These are phyloP conservation scores for Gari tellinella DNA, from an alignment of 2,888 invertebrate species.

Conservation along the genomic window DNA sequence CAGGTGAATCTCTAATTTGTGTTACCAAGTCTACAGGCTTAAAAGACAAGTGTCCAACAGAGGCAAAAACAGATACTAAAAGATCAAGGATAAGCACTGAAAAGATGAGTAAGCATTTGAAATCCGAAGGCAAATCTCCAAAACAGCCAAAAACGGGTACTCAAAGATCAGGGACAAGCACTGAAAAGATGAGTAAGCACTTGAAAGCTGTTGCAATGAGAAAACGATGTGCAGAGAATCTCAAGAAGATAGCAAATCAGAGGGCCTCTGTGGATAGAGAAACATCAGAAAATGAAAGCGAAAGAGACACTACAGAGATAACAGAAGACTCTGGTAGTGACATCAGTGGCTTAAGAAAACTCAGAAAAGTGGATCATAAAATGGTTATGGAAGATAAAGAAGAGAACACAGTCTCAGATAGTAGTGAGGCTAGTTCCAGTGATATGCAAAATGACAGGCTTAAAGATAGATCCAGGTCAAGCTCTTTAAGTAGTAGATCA, in stretches of 20 bases:
- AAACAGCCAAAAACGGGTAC: not conserved
- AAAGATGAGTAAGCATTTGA: too few species aligned
- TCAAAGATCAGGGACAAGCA: not conserved
- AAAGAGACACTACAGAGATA: constrained; percentile 12
- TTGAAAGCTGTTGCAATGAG: constrained; percentile 46
- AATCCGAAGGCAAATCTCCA: not conserved
- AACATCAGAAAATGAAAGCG: constrained; percentile 7
- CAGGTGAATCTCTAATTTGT: too few species aligned
- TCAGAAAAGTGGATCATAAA: not conserved
- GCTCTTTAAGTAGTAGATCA: constrained; percentile 44
- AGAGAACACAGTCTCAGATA: not conserved
- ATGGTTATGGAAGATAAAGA: not conserved
- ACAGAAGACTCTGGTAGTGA: not conserved
- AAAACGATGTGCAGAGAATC: constrained; percentile 53
- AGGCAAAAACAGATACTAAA: not conserved
- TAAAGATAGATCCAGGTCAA: constrained; percentile 50
- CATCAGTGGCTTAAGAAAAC: not conserved
- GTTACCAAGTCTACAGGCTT: too few species aligned
- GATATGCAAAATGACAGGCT: not conserved
- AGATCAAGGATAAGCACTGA: not conserved
- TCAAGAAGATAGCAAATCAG: constrained; percentile 35
- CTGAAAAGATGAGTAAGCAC: constrained; percentile 37
- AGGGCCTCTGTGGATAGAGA: constrained; percentile 6
- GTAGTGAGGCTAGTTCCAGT: not conserved
- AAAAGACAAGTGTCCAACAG: not conserved